Base-by-base conservation (phyloP, 2,888 invertebrate species). In the Habrosyne pyritoides region DNA sequence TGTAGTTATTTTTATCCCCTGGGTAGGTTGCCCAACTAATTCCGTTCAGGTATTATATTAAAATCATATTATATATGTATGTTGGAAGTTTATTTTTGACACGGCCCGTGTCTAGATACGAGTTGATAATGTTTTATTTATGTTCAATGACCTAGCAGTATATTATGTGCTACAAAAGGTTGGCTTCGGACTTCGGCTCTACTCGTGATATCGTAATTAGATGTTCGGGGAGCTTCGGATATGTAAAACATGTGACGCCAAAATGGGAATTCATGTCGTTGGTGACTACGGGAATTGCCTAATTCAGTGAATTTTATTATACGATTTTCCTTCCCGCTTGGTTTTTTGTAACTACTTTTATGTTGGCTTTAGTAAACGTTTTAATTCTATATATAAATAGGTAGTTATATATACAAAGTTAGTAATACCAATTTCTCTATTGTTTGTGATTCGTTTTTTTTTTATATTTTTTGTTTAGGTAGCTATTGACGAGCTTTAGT, bases 1-100 rank as follows among this genome's bases (percentile, higher is more conserved):
- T 53, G 59, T 21, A 60, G 64, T 56, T 70, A 71, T 71, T 71
- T 69, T 57, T 71, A 72, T 67, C 66, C 61, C 60, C 57, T 60
- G 54, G 59, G 60, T 60, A 65, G 57, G 63, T 62, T 62, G 62
- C 52, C 65, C 64, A 59, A 61, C 48, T 57, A 55, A 54, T 48
- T 26, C 28, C n/a, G 49, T 28, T 28, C 49, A 49, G 49, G 28
- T 49, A 49, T 28, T 50, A 50, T 50, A 10, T 28, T 50, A 28
- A 28, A 18, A 50, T 30, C 28, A 50, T 28, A 50, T 50, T 49
- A 21, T 30, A 50, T 28, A 42, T 50, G 10, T 21, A 50, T 50
- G 50, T 28, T 28, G 18, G 10, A 47, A 46, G 56, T 59, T 58
- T 66, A 64, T 66, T 64, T 63, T 66, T 61, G 50, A 30, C 21